Base-by-base conservation (phyloP, 2,888 invertebrate genomes). In the Philhelius pedissequus region DNA sequence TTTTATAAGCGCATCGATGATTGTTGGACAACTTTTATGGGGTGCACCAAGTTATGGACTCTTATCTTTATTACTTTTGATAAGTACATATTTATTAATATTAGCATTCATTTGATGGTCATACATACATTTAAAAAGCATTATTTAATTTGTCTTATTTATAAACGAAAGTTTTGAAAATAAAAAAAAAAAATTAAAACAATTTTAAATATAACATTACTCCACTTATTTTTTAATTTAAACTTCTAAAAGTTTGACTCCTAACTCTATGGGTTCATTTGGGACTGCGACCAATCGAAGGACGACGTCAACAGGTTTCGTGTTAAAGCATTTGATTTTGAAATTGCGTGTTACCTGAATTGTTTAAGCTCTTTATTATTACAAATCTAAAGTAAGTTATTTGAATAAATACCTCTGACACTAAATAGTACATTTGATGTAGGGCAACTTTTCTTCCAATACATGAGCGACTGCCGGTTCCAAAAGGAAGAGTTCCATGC, bases 381-480 rank as follows among this genome's bases (percentile, higher is more conserved):
- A 8, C 15, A 32, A n/a, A 15, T 13, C 40, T 11, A 60, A 68
- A 20, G 15, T 70, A 54, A 69, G n/a, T n/a, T n/a, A 50, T 2
- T 38, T 27, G 13, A 78, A 15, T 18, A 73, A 87, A 89, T 92
- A 96, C 96, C 93, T 95, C 93, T 27, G 92, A 92, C 52, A 96
- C 89, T 11, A 96, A 92, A 52, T 94, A 92, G 78, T 94, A 93
- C 88, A 97, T 93, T 92, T 97, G 96, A 56, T 93, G 91, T 90
- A 96, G 94, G 0, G 97, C 97, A 86, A 97, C 93, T 89, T 95
- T 96, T 88, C 94, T 94, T 0, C 97, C 97, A 86, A 97, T 94
- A 89, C 97, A 97, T 15, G 96, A 96, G 81, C 97, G 93, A 22
- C 94, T 93, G 0, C 97, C 97, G 86, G 96, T 92, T 1, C 96